These are phyloP conservation scores for Neotoma lepida DNA, from an alignment of 2,113 vertebrate species.

Conservation along the genomic window DNA sequence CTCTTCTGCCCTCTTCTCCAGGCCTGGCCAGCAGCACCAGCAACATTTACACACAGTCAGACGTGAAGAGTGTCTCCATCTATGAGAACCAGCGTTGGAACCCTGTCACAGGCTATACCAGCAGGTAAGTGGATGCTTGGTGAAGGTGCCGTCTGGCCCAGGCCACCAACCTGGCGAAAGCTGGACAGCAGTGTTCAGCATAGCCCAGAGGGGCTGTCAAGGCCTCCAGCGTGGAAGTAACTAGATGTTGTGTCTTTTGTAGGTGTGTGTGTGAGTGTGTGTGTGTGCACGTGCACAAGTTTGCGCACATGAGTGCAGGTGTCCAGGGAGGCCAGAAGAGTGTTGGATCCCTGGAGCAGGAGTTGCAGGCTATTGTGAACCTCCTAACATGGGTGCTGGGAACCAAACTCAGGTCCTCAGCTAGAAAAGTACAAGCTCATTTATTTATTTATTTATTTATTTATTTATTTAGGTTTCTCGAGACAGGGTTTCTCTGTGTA, in stretches of 20 bases:
- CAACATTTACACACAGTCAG: slow-evolving; percentile 92
- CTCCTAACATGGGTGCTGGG: neutral
- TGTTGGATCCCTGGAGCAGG: neutral
- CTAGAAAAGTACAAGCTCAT: neutral
- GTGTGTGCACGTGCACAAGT: fast-evolving
- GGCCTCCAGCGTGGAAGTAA: fast-evolving
- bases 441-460: too few species aligned
- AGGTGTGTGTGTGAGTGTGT: neutral
- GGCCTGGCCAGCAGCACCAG: slow-evolving; percentile 92
- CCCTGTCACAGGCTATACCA: slow-evolving; percentile 95
- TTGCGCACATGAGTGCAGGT: neutral
- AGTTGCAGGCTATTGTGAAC: neutral
- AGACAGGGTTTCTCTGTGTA: too few species aligned
- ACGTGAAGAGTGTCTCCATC: slow-evolving; percentile 93
- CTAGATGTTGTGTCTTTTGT: neutral
- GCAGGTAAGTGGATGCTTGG: slow-evolving; percentile 85
- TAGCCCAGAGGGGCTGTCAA: neutral
- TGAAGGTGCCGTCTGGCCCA: neutral
- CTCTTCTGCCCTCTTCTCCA: slow-evolving; percentile 59
- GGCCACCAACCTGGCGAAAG: neutral
- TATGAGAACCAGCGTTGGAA: slow-evolving; percentile 99
- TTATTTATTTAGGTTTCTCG: too few species aligned
- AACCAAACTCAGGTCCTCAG: neutral
- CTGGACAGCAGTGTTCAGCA: neutral
- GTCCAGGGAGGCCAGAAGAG: neutral